Base-by-base conservation (phyloP, 1,140 invertebrate species). In the Calephelis nemesis region DNA sequence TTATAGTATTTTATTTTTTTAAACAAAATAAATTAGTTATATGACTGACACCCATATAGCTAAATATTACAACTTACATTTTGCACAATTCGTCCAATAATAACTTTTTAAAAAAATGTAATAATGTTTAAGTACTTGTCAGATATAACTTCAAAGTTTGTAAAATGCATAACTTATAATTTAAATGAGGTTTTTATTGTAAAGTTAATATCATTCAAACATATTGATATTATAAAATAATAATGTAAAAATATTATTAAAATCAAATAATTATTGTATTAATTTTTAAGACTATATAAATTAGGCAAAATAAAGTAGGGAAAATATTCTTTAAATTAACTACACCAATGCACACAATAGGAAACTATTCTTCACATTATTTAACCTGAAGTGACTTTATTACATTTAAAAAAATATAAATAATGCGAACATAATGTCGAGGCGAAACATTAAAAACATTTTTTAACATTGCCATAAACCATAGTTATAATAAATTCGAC, bases 301-400 rank as follows among this genome's bases (percentile, higher is more conserved):
- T 45, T 45, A 45, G 6, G 1, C 42, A 54, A 10, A 5, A 15
- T 15, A 11, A 5, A 52, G 13, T 11, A 10, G 13, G 52, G 19
- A 54, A 54, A 54, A 54, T 19, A 54, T 54, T 30, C 52, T 54
- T 54, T 19, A 19, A 12, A 11, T 54, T 54, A 52, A 52, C 50
- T 15, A 54, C 52, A 15, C 15, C 52, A 54, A 19, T 30, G 15
- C 13, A 54, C 52, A 54, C 30, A 54, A 54, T 19, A 30, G 13
- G 9, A 15, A 54, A 54, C 50, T 19, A 54, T 54, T 54, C 13
- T 54, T 54, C 19, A 54, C 13, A 52, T 54, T 54, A 15, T 54
- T 19, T 54, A 54, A 54, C 5, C 42, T 42, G 42, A 42, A 42
- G 3, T 1, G 42, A 42, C 42, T 7, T 42, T 45, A 45, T 45